phyloP scores from a whole-genome alignment of 2,113 vertebrate species.

The Phrynocephalus versicolor region DNA sequence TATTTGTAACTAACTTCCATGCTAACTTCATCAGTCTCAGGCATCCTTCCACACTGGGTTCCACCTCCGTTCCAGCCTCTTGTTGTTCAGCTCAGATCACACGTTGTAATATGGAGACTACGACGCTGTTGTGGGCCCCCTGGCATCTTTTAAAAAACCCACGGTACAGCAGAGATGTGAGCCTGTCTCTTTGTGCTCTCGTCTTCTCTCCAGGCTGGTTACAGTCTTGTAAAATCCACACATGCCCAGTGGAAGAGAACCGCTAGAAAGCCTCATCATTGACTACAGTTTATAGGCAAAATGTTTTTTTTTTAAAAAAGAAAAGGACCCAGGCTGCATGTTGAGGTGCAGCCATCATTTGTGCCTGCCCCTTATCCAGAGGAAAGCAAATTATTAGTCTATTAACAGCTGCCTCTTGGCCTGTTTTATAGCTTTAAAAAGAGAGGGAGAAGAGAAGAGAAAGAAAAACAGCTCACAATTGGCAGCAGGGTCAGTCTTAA shows the following conservation, averaged over 20 bases:
- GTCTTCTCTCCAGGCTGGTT: not conserved
- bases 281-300: not conserved
- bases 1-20: too few relatives aligned
- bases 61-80: not conserved
- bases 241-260: not conserved
- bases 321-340: not conserved
- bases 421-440: slow-evolving; percentile 15
- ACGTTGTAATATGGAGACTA: not conserved
- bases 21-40: not conserved
- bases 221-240: slow-evolving; percentile 7
- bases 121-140: not conserved
- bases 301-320: not conserved
- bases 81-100: not conserved
- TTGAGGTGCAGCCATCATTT: not conserved
- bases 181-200: not conserved
- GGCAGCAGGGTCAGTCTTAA: not conserved
- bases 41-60: not conserved
- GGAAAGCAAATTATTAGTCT: slow-evolving; percentile 22
- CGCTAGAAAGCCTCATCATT: not conserved
- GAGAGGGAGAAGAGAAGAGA: not conserved
- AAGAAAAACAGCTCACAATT: not conserved
- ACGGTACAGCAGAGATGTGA: not conserved
- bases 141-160: not conserved
- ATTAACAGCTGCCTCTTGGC: slow-evolving; percentile 25
- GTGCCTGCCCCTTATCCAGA: not conserved